Evolutionary conservation across 2,113 vertebrate genomes (phyloP).

Genomic region (Furnarius figulus): DNA sequence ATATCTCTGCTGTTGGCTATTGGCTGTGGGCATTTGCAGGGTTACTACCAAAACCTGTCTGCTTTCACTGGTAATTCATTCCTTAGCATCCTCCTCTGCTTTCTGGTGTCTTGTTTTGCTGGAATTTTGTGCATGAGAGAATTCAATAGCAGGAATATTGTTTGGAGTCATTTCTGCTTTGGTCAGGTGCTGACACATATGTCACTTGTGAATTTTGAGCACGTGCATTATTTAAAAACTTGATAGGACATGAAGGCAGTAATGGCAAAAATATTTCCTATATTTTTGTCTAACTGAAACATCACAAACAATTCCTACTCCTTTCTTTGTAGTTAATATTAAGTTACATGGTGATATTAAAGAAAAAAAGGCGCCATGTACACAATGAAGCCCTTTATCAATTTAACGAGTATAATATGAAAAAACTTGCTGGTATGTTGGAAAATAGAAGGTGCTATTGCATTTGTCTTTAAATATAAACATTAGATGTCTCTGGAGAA

Average conservation of each 20-base stretch:
- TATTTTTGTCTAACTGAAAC: neutral
- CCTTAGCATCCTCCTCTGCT: neutral
- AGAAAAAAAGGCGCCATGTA: neutral
- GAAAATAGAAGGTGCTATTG: neutral
- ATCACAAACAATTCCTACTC: neutral
- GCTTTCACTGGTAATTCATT: neutral
- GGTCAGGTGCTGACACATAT: rapidly evolving
- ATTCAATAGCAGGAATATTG: neutral
- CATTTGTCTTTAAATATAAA: neutral
- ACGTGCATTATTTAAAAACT: neutral
- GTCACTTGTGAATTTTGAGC: neutral
- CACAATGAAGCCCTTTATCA: neutral
- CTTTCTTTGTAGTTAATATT: neutral
- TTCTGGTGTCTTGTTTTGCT: neutral
- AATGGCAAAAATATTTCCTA: neutral
- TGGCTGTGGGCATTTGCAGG: neutral
- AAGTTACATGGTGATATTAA: neutral
- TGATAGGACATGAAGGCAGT: neutral
- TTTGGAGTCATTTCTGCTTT: neutral
- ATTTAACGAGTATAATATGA: neutral
- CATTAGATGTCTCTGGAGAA: neutral
- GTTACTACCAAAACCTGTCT: neutral
- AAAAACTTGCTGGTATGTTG: neutral
- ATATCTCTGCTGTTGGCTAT: neutral
- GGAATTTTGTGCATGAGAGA: neutral